Percentiles rank a stretch among this genome's conserved stretches.
Conservation (phyloP, 2,888 invertebrate species). For the Ophonus ardosiacus region DNA sequence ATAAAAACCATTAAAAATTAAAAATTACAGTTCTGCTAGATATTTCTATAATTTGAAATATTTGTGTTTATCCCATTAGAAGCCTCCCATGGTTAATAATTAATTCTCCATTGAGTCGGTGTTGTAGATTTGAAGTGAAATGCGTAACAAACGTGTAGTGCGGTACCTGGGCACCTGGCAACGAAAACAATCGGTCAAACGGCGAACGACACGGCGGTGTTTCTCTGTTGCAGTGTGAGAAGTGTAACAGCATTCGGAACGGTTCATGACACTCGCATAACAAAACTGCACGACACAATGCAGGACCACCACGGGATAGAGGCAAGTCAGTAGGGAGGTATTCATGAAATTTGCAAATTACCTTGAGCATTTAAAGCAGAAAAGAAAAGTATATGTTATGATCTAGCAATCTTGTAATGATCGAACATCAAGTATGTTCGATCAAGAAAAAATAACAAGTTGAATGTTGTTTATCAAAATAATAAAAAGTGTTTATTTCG, state of each 20-base stretch:
- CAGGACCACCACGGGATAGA: conserved; percentile 42
- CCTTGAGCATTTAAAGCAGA: not conserved
- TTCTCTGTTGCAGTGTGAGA: conserved; percentile 1
- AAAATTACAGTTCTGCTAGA: not conserved
- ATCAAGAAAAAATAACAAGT: too few species aligned
- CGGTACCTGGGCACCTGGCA: conserved; percentile 27
- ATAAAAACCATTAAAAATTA: not conserved
- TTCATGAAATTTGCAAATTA: not conserved
- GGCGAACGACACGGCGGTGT: not conserved
- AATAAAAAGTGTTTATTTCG: too few species aligned
- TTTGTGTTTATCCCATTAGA: conserved; percentile 25
- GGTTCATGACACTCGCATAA: conserved; percentile 49
- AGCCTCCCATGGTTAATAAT: conserved; percentile 17
- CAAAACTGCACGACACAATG: conserved; percentile 49
- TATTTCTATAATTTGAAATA: conserved; percentile 3
- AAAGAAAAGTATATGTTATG: not conserved
- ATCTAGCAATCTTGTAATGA: too few species aligned
- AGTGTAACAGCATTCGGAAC: conserved; percentile 54
- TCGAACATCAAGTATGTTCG: too few species aligned
- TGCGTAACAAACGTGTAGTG: not conserved
- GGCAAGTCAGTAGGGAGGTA: not conserved
- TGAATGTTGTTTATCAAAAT: too few species aligned
- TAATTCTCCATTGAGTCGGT: conserved; percentile 8
- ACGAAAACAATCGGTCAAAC: conserved; percentile 39
- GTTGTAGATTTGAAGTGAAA: conserved; percentile 1